Percentiles rank a stretch among this genome's conserved stretches.
These are phyloP conservation scores for Chanos chanos DNA, from an alignment of 2,797 vertebrate genomes.

Conservation along the genomic window DNA sequence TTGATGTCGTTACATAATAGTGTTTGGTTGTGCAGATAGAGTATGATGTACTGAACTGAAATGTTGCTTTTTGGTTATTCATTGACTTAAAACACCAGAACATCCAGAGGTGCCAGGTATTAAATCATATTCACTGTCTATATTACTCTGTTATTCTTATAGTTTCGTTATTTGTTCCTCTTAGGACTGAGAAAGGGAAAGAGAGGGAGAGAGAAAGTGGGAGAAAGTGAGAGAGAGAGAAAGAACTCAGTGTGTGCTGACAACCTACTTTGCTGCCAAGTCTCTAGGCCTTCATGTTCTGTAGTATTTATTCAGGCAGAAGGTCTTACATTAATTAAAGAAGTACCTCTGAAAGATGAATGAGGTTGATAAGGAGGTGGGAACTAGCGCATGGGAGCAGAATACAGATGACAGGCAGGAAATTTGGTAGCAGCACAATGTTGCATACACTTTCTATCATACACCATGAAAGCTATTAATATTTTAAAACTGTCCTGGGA, in stretches of 20 bases:
- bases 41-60: too few species aligned
- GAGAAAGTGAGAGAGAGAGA: slow-evolving; percentile 20
- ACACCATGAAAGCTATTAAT: slow-evolving; percentile 23
- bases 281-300: slow-evolving; percentile 31
- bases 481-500: slow-evolving; percentile 21
- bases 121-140: slow-evolving; percentile 17
- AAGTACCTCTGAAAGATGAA: slow-evolving; percentile 60
- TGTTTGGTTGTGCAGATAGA: too few species aligned
- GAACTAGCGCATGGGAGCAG: slow-evolving; percentile 51
- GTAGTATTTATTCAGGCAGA: slow-evolving; percentile 46
- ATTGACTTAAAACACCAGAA: too few species aligned
- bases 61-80: too few species aligned
- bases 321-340: slow-evolving; percentile 62
- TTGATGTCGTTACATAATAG: too few species aligned
- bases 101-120: too few species aligned
- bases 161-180: slow-evolving; percentile 34
- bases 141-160: slow-evolving; percentile 18
- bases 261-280: slow-evolving; percentile 30
- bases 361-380: slow-evolving; percentile 54
- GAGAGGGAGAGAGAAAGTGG: slow-evolving; percentile 1
- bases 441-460: slow-evolving; percentile 26
- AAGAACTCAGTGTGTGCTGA: slow-evolving; percentile 35
- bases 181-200: background rate
- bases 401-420: slow-evolving; percentile 30
- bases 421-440: slow-evolving; percentile 47